These are phyloP conservation scores for Neosalanx taihuensis DNA, from an alignment of 2,797 vertebrate genomes.

Conservation along the genomic window DNA sequence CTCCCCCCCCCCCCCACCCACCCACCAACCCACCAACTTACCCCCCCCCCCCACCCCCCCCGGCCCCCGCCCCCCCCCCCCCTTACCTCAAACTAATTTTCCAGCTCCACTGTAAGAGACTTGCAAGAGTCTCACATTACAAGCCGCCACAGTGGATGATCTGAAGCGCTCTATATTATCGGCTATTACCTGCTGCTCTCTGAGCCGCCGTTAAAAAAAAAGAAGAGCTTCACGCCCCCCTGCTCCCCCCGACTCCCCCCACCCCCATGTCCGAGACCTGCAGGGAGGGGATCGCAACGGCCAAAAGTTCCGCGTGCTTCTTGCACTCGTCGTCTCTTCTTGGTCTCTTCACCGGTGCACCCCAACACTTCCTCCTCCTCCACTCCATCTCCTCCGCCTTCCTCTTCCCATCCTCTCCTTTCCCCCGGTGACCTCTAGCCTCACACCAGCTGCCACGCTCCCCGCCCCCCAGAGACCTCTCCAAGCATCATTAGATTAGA, in stretches of 20 bases:
- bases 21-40: no score
- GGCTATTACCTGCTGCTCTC: slow-evolving; percentile 17
- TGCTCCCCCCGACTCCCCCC: neutral
- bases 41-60: neutral
- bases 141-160: slow-evolving; percentile 26
- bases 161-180: slow-evolving; percentile 19
- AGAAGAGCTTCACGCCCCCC: slow-evolving; percentile 27
- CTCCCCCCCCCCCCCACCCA: neutral
- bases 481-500: neutral
- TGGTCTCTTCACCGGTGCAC: no score
- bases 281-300: no score
- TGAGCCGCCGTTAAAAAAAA: slow-evolving; percentile 50
- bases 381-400: neutral
- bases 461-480: neutral
- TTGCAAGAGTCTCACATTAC: slow-evolving; percentile 38
- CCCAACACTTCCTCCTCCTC: no score
- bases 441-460: neutral
- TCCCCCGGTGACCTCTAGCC: neutral
- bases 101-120: slow-evolving; percentile 34
- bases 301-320: no score
- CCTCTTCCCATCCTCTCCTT: no score
- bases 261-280: no score
- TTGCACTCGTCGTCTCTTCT: neutral
- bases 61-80: no score
- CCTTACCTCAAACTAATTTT: slow-evolving; percentile 39